These are phyloP conservation scores for Danaus plexippus DNA, from an alignment of 1,140 invertebrate genomes.

Conservation along the genomic window DNA sequence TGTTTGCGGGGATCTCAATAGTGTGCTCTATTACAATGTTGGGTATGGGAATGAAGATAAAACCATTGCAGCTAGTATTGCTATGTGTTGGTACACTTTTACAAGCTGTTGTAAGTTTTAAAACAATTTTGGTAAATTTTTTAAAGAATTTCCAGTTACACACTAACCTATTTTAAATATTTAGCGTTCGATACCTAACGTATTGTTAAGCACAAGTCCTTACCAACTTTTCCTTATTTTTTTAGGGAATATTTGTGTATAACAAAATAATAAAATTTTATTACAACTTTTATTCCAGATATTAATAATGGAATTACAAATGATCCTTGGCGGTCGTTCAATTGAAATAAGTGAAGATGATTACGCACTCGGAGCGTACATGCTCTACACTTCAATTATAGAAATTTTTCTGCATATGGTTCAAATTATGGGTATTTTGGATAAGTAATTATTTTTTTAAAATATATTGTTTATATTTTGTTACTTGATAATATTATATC, in stretches of 20 bases:
- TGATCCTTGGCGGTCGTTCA: slow-evolving; percentile 24
- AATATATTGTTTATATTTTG: too few species aligned
- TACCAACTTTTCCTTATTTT: too few species aligned
- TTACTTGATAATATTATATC: too few species aligned
- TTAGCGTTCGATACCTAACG: too few species aligned
- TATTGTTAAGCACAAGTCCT: too few species aligned
- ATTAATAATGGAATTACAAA: slow-evolving; percentile 34
- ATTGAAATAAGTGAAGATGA: slow-evolving; percentile 28
- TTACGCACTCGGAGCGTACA: slow-evolving; percentile 25
- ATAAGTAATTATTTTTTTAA: too few species aligned
- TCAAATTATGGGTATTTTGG: neutral
- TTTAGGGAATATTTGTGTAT: too few species aligned
- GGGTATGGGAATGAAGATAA: slow-evolving; percentile 10
- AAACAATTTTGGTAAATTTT: too few species aligned
- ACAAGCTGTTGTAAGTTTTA: slow-evolving; percentile 31
- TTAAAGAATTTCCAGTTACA: too few species aligned
- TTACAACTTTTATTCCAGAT: slow-evolving; percentile 23
- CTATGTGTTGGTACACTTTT: slow-evolving; percentile 26
- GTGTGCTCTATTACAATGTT: slow-evolving; percentile 16
- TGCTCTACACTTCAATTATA: slow-evolving; percentile 32
- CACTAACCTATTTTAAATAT: too few species aligned
- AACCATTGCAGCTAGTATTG: slow-evolving; percentile 22
- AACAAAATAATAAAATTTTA: too few species aligned
- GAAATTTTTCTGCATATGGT: slow-evolving; percentile 25
- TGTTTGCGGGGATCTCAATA: slow-evolving; percentile 19